These are phyloP conservation scores for Drosophila anceps DNA, from an alignment of 2,888 invertebrate genomes.

Conservation along the genomic window DNA sequence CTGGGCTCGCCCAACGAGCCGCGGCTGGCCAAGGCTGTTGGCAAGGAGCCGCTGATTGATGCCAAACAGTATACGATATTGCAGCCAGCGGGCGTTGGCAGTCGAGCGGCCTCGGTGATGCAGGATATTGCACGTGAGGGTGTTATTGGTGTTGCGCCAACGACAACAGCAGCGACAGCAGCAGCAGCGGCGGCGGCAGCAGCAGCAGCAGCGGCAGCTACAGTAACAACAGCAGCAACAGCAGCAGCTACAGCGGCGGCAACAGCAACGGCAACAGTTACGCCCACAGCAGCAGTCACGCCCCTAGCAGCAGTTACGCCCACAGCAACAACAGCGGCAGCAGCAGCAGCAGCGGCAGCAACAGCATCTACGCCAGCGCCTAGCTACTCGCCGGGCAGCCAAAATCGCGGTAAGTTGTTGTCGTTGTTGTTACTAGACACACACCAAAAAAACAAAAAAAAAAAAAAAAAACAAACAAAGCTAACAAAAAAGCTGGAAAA, in stretches of 20 bases:
- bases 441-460: constrained; percentile 18
- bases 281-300: constrained; percentile 83
- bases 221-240: constrained; percentile 23
- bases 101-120: constrained; percentile 92
- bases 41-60: constrained; percentile 52
- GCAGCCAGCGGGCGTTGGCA: constrained; percentile 93
- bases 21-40: constrained; percentile 24
- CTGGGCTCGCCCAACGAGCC: constrained; percentile 43
- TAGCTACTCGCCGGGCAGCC: constrained; percentile 91
- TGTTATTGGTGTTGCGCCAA: constrained; percentile 87
- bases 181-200: constrained; percentile 54
- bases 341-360: constrained; percentile 15
- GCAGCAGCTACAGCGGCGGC: constrained; percentile 13
- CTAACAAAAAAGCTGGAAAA: neutral
- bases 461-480: neutral
- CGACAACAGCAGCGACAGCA: constrained; percentile 65
- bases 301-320: constrained; percentile 9
- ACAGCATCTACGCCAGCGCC: constrained; percentile 83
- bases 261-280: constrained; percentile 79
- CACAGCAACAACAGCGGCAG: constrained; percentile 21
- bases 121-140: constrained; percentile 91
- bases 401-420: constrained; percentile 90
- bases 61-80: constrained; percentile 95
- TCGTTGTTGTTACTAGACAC: constrained; percentile 63
- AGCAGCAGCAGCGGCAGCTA: constrained; percentile 50